Conservation (phyloP, 2,888 invertebrate species). For the Plagiodera versicolora region DNA sequence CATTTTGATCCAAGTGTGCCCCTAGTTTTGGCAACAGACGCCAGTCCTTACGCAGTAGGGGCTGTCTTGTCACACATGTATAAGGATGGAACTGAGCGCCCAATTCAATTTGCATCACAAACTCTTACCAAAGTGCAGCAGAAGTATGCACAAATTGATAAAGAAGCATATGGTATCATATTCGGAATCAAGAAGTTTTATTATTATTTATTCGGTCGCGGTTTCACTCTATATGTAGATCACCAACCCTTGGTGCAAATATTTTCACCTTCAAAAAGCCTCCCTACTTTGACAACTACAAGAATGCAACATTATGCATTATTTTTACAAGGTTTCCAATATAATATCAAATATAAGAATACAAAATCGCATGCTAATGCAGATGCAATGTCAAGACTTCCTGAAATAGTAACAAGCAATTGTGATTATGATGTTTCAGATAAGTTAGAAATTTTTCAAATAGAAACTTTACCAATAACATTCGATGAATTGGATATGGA, state of each 20-base stretch:
- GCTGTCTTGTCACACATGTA: constrained; percentile 17
- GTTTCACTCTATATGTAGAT: background rate
- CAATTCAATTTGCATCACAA: constrained; percentile 22
- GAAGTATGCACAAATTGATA: constrained; percentile 24
- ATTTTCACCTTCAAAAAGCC: too few species aligned
- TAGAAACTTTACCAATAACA: background rate
- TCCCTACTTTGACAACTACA: background rate
- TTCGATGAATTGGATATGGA: background rate
- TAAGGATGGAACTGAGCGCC: constrained; percentile 19
- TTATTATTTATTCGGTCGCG: background rate
- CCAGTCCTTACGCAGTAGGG: constrained; percentile 15
- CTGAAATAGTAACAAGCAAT: background rate
- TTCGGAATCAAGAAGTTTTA: constrained; percentile 24
- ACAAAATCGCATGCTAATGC: background rate
- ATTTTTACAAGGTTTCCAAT: constrained; percentile 13
- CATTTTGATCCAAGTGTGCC: constrained; percentile 21
- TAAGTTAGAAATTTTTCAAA: background rate
- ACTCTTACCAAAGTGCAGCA: constrained; percentile 11
- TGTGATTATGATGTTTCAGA: background rate
- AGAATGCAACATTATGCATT: constrained; percentile 17
- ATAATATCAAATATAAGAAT: constrained; percentile 3
- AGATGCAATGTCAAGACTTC: background rate
- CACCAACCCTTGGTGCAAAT: too few species aligned
- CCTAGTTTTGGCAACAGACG: constrained; percentile 18
- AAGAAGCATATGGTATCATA: constrained; percentile 26